phyloP scores from a whole-genome alignment of 30 jellyfish, hydroid and myxozoan genomes.

The Chironex yamaguchii region DNA sequence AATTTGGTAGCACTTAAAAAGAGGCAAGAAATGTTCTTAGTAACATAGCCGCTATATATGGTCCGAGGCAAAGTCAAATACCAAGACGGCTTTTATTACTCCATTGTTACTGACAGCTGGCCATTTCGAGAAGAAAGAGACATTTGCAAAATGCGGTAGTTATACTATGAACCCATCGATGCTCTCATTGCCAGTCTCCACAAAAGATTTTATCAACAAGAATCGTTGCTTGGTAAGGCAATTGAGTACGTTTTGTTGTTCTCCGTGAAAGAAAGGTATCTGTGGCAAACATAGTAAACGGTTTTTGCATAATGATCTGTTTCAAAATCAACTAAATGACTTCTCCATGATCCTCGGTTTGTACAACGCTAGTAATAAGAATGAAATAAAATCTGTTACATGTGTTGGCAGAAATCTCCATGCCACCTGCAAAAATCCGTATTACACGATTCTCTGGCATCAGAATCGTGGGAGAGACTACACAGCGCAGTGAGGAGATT shows the following conservation, averaged over 20 bases:
- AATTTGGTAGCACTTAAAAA: not conserved
- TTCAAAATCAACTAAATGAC: no score
- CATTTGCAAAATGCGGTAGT: not conserved
- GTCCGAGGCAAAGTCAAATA: not conserved
- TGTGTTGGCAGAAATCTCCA: no score
- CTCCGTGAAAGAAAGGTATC: not conserved
- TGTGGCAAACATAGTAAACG: no score
- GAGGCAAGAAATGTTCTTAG: not conserved
- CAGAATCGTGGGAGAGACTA: not conserved
- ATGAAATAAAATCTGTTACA: no score
- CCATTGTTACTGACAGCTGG: not conserved
- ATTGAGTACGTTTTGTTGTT: no score
- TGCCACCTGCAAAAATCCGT: not conserved
- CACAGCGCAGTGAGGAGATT: not conserved
- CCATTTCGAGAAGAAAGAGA: not conserved
- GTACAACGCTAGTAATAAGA: no score
- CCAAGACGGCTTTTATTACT: not conserved
- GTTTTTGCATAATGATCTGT: no score
- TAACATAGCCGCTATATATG: not conserved
- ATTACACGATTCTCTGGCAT: not conserved
- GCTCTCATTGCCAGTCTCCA: not conserved
- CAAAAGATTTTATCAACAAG: not conserved
- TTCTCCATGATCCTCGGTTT: no score
- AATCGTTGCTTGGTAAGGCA: not conserved
- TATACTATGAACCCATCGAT: no score